A percentile compares a stretch with the other conserved stretches of the same genome.
Evolutionary conservation across 2,888 invertebrate genomes (phyloP).

Genomic region (Euzophera pinguis): DNA sequence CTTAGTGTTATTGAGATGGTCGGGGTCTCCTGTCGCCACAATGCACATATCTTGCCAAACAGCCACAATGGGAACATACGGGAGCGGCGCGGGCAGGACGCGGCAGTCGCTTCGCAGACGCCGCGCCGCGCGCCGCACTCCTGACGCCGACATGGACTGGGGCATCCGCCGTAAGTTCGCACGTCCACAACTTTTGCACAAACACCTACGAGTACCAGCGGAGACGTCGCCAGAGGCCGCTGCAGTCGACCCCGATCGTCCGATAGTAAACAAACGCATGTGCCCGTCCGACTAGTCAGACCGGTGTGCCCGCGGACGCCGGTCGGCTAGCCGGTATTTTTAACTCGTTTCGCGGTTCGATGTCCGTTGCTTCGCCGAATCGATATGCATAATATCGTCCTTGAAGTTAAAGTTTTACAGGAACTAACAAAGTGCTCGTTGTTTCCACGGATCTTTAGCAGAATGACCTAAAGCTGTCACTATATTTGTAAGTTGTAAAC

Average conservation of each 20-base stretch:
- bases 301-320: constrained; percentile 75
- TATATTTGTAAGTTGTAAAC: constrained; percentile 58
- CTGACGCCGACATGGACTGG: constrained; percentile 69
- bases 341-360: constrained; percentile 78
- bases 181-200: constrained; percentile 40
- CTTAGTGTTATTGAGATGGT: neutral
- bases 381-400: constrained; percentile 74
- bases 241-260: constrained; percentile 30
- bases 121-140: constrained; percentile 63
- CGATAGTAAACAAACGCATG: constrained; percentile 79
- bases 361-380: constrained; percentile 73
- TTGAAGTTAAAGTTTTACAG: constrained; percentile 58
- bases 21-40: constrained; percentile 44
- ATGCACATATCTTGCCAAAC: neutral
- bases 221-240: constrained; percentile 25
- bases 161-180: constrained; percentile 76
- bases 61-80: constrained; percentile 53
- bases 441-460: constrained; percentile 27
- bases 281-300: constrained; percentile 65
- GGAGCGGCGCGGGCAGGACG: constrained; percentile 66
- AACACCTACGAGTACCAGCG: constrained; percentile 2
- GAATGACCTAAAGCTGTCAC: constrained; percentile 39
- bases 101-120: constrained; percentile 73
- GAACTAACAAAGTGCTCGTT: constrained; percentile 46
- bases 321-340: constrained; percentile 73